phyloP scores from a whole-genome alignment of 1,140 invertebrate genomes.

The Penaeus chinensis region DNA sequence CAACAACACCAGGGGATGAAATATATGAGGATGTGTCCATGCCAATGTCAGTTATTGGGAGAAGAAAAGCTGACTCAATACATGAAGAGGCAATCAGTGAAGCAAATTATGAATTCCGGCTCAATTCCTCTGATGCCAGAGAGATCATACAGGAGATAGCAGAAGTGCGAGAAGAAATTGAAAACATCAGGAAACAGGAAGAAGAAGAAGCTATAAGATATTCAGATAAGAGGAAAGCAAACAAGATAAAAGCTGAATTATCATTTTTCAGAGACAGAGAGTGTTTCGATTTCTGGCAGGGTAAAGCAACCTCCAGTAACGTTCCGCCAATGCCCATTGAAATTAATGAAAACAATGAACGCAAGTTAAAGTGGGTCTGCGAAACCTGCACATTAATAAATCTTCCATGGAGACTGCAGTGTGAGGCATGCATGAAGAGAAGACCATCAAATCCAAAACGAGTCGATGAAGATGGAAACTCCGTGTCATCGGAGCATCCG shows the following conservation, averaged over 20 bases:
- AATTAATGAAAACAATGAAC: conserved; percentile 28
- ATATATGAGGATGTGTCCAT: conserved; percentile 53
- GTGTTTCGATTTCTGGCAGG: conserved; percentile 49
- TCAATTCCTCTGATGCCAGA: conserved; percentile 41
- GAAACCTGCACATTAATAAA: conserved; percentile 72
- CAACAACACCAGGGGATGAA: conserved; percentile 65
- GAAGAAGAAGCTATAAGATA: conserved; percentile 53
- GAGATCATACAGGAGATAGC: conserved; percentile 60
- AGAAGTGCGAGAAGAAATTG: conserved; percentile 56
- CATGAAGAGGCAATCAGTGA: conserved; percentile 54
- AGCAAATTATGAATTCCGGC: conserved; percentile 41
- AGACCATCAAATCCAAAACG: conserved; percentile 65
- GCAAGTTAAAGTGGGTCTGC: conserved; percentile 70
- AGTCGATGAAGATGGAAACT: conserved; percentile 54
- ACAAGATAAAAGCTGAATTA: conserved; percentile 52
- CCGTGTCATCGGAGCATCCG: conserved; percentile 28
- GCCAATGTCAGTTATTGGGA: conserved; percentile 21
- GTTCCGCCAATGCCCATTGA: conserved; percentile 48
- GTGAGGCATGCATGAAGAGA: conserved; percentile 71
- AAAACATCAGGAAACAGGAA: conserved; percentile 54
- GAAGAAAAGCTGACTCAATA: conserved; percentile 4
- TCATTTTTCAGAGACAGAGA: conserved; percentile 33
- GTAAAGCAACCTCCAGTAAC: neutral
- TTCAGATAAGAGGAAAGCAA: conserved; percentile 38
- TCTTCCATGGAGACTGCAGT: conserved; percentile 72